Base-by-base conservation (phyloP, 2,113 vertebrate genomes). In the Sprattus sprattus region DNA sequence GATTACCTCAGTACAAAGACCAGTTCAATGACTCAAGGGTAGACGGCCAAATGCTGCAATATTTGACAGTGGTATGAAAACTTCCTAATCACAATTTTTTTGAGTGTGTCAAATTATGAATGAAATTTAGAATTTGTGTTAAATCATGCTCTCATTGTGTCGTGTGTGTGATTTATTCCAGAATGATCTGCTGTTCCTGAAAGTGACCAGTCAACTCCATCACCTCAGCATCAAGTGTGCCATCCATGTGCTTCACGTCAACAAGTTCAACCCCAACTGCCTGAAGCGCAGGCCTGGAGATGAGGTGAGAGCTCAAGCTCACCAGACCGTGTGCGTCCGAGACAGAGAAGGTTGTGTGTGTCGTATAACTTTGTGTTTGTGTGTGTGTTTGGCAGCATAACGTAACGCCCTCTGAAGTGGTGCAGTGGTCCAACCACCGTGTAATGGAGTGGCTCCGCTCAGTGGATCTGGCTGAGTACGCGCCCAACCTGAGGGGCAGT, bases 391-490 rank as follows among this genome's bases (percentile, higher is more conserved):
- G 16, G 9, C 92, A 99, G 97, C 96, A 88, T 82, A 95, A 93
- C n/a, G 67, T 95, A 39, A 94, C 95, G 0, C 94, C 97, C 49
- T 96, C 94, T 0, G 98, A 99, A 82, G 98, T 99, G 60, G 95
- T 99, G 8, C 97, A 99, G 90, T 99, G 98, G 98, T 99, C 98
- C 57, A 99, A 99, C 89, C 98, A 99, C 92, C 92, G 98, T 45
- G 98, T 99, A 89, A 99, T 99, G 98, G 98, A 99, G 87, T 99
- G 98, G 98, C 93, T 99, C 81, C 89, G 98, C 15, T 98, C 97
- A 0, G 98, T 98, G 57, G 98, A 99, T 88, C 95, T 99, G 91
- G 98, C 98, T 0, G 98, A 99, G 87, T 99, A 99, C 0, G 98
- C 98, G 0, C 98, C 98, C n/a, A 99, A 99, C 91, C 96, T 99